Evolutionary conservation across 2,888 invertebrate genomes (phyloP), one percentile per base, ranked within the genome.

Genomic region (Carterocephalus palaemon): DNA sequence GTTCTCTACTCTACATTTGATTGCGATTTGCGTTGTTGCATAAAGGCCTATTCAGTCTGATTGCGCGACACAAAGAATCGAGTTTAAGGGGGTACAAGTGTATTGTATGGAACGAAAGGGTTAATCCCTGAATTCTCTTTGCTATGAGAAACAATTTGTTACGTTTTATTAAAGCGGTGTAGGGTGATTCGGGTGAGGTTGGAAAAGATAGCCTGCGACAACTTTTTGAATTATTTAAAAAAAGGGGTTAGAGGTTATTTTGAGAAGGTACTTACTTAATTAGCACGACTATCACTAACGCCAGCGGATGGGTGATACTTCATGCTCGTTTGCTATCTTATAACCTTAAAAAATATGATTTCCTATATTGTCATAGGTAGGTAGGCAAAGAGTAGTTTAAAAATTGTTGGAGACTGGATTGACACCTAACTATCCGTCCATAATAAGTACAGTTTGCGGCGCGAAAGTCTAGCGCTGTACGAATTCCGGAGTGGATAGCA

Each of bases 21-120:
- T 38, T 20, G 26, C 12, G 19, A 8, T 28, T 24, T 1, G 2
- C 1, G 3, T 5, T 12, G 8, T 17, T 38, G 17, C 20, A 28
- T 28, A 38, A 38, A 38, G 38, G 42, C 28, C 34, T 28, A 34
- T 42, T 41, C 17, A 17, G 41, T 24, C 23, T 17, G 32, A 32
- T 41, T 42, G 34, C 34, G 22, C 23, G 42, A 34, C 33, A 42
- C 34, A 42, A 34, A 34, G 38, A 42, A 40, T 33, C 41, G 19
- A 34, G 34, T 42, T 42, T 42, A 28, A 42, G 34, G 28, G n/a
- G 19, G 19, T 28, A 28, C 42, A 28, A 28, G 34, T 42, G 20
- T 28, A 31, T 41, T 41, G 32, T 41, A 32, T 10, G 17, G 15
- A 28, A 26, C 20, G 34, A 42, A 42, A 42, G 28, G 42, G 33